phyloP scores from a whole-genome alignment of 2,113 vertebrate genomes.

The Morone chrysops region DNA sequence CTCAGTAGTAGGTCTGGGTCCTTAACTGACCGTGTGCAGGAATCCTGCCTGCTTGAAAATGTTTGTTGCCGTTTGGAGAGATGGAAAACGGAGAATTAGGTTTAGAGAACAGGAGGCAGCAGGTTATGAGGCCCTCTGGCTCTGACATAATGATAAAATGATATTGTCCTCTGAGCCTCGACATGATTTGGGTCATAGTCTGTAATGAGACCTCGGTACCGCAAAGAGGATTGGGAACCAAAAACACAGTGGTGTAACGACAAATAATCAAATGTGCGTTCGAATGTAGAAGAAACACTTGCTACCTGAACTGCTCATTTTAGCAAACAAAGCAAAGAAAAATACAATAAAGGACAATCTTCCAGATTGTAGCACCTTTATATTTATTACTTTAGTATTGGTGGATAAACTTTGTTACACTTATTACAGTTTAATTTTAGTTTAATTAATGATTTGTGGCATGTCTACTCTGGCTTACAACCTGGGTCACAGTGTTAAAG shows the following conservation, averaged over 20 bases:
- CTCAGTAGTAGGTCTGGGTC: too few species aligned
- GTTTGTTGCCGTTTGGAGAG: conserved; percentile 11
- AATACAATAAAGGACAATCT: too few species aligned
- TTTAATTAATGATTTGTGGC: not conserved
- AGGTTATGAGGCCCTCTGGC: too few species aligned
- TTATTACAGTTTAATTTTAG: not conserved
- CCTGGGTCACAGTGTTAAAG: not conserved
- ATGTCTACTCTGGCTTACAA: not conserved
- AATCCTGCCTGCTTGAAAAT: not conserved
- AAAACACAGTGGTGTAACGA: too few species aligned
- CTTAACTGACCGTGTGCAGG: too few species aligned
- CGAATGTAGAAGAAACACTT: too few species aligned
- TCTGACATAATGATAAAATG: not conserved
- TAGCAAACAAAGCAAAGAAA: too few species aligned
- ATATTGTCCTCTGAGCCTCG: not conserved
- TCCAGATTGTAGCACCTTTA: not conserved
- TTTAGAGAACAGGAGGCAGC: not conserved
- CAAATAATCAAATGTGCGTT: too few species aligned
- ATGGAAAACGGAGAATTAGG: not conserved
- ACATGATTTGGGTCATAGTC: not conserved
- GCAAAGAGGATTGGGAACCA: not conserved
- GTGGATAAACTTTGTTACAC: not conserved
- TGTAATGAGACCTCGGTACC: not conserved
- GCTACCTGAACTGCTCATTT: too few species aligned
- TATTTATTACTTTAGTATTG: not conserved